phyloP scores from a whole-genome alignment of 2,888 invertebrate species.

The Lasioglossum oenotherae region DNA sequence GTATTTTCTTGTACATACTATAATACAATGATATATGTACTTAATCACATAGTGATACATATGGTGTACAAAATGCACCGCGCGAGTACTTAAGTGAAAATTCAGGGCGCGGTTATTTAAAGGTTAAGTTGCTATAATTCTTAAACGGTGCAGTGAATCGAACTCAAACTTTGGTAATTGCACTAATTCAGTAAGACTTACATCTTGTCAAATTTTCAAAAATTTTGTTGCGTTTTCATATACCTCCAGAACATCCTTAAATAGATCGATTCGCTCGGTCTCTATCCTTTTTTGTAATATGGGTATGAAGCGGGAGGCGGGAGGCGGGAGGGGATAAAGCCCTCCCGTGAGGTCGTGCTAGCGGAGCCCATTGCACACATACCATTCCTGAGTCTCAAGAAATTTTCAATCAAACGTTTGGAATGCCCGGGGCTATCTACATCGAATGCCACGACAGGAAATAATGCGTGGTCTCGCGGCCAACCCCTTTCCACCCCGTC shows the following conservation, averaged over 20 bases:
- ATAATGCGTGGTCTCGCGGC: slow-evolving; percentile 79
- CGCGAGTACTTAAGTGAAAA: too few relatives aligned
- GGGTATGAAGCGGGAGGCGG: background rate
- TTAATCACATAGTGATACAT: too few relatives aligned
- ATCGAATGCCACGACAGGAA: slow-evolving; percentile 73
- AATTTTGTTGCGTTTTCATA: too few relatives aligned
- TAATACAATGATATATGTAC: too few relatives aligned
- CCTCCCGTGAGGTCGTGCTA: slow-evolving; percentile 51
- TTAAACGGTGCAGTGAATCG: too few relatives aligned
- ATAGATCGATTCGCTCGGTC: slow-evolving; percentile 62
- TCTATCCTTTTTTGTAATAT: slow-evolving; percentile 35
- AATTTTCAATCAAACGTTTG: slow-evolving; percentile 84
- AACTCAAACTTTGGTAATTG: too few relatives aligned
- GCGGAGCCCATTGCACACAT: slow-evolving; percentile 69
- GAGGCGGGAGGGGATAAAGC: slow-evolving; percentile 44
- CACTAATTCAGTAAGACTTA: too few relatives aligned
- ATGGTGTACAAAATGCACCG: too few relatives aligned
- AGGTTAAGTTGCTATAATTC: too few relatives aligned
- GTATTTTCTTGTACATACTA: too few relatives aligned
- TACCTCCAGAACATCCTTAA: slow-evolving; percentile 18
- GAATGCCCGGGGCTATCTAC: slow-evolving; percentile 79
- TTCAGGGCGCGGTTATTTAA: too few relatives aligned
- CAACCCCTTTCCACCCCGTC: slow-evolving; percentile 44
- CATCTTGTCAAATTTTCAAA: too few relatives aligned
- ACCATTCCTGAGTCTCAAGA: slow-evolving; percentile 81